Percentiles rank a stretch among this genome's conserved stretches.
Evolutionary conservation across 2,888 invertebrate species (phyloP).

Genomic region (Scaptomyza polygonia): DNA sequence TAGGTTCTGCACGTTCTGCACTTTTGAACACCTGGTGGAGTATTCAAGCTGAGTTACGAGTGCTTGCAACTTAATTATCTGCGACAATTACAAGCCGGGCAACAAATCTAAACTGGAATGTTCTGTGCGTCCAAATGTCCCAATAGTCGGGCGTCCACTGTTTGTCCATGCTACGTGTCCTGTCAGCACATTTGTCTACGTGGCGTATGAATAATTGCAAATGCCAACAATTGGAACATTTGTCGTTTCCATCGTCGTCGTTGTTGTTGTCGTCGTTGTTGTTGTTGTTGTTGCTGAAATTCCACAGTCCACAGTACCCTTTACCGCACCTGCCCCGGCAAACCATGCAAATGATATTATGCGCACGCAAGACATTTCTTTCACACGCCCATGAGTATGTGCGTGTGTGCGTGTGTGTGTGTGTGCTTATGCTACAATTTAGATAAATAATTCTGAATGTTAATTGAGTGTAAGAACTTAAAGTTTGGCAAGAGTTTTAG

Average conservation of each 20-base stretch:
- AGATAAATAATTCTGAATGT: slow-evolving; percentile 78
- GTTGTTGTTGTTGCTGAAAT: slow-evolving; percentile 29
- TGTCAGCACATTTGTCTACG: slow-evolving; percentile 80
- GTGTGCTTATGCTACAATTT: slow-evolving; percentile 56
- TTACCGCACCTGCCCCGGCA: background rate
- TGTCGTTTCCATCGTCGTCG: slow-evolving; percentile 42
- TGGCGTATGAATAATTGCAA: slow-evolving; percentile 79
- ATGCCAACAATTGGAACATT: slow-evolving; percentile 77
- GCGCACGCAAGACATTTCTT: slow-evolving; percentile 43
- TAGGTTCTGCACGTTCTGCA: slow-evolving; percentile 12
- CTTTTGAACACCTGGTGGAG: slow-evolving; percentile 26
- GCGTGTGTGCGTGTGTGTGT: slow-evolving; percentile 14
- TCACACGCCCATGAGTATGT: slow-evolving; percentile 26
- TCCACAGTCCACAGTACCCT: slow-evolving; percentile 30
- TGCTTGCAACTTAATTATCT: slow-evolving; percentile 73
- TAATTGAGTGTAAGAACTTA: slow-evolving; percentile 77
- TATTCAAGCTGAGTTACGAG: slow-evolving; percentile 53
- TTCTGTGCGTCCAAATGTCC: slow-evolving; percentile 28
- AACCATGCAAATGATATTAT: slow-evolving; percentile 28
- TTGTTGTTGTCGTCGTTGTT: slow-evolving; percentile 17
- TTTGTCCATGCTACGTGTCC: slow-evolving; percentile 53
- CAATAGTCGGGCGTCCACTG: slow-evolving; percentile 4
- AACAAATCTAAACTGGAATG: slow-evolving; percentile 76
- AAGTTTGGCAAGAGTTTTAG: slow-evolving; percentile 56
- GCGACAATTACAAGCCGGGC: slow-evolving; percentile 76